Evolutionary conservation across 2,113 vertebrate species (phyloP).

Genomic region (Riparia riparia): DNA sequence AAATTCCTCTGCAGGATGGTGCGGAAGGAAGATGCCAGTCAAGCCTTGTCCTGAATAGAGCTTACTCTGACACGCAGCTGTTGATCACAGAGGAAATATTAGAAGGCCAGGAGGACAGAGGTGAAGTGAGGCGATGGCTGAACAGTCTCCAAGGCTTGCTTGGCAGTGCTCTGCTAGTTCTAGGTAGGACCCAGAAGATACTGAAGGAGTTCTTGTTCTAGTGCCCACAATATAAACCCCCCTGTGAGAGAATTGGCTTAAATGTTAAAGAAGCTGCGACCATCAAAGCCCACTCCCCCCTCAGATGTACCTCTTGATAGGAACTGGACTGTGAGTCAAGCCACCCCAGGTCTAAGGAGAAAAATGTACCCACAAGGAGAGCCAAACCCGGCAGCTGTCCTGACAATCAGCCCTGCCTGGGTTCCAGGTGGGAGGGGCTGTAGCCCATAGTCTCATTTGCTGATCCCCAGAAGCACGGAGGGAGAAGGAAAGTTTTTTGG

Average conservation of each 20-base stretch:
- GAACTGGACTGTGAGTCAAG: not conserved
- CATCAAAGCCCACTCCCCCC: not conserved
- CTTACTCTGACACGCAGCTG: not conserved
- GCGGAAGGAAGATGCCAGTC: not conserved
- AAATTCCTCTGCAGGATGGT: not conserved
- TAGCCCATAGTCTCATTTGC: not conserved
- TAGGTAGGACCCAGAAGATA: not conserved
- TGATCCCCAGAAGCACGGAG: fast-evolving
- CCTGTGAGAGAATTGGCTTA: not conserved
- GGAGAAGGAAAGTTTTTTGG: not conserved
- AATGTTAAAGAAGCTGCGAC: fast-evolving
- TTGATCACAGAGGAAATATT: not conserved
- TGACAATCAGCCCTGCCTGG: not conserved
- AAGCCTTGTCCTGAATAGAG: not conserved
- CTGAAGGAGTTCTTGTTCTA: not conserved
- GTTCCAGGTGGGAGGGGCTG: fast-evolving
- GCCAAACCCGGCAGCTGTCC: not conserved
- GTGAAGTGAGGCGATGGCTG: not conserved
- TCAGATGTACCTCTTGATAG: fast-evolving
- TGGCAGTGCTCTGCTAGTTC: not conserved
- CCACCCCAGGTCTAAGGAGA: not conserved
- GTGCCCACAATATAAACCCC: not conserved
- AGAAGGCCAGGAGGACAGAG: constrained; percentile 11
- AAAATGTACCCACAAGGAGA: not conserved
- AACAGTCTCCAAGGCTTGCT: not conserved